Evolutionary conservation across 37 sponge, comb jelly and placozoan genomes (phyloP).

Genomic region (Ianthella basta): DNA sequence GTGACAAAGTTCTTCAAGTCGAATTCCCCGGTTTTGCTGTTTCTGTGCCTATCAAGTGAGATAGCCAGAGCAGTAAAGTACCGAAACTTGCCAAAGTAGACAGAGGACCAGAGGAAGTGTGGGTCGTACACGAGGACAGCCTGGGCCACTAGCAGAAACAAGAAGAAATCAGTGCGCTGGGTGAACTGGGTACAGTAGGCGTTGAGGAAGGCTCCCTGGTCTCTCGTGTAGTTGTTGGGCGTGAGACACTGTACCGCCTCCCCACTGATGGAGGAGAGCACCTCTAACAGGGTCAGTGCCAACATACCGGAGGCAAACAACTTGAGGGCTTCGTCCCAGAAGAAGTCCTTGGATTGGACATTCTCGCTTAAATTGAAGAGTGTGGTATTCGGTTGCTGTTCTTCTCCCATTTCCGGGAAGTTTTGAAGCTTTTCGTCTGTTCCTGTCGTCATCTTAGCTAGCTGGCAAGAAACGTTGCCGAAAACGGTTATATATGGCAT

Average conservation of each 20-base stretch:
- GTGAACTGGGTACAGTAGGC: slow-evolving; percentile 46
- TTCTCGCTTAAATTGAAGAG: too few relatives aligned
- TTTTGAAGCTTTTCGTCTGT: too few relatives aligned
- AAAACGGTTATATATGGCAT: too few relatives aligned
- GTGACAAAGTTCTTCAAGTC: slow-evolving; percentile 44
- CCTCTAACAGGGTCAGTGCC: slow-evolving; percentile 45
- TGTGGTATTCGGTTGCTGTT: too few relatives aligned
- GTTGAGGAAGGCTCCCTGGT: slow-evolving; percentile 40
- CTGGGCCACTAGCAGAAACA: slow-evolving; percentile 40
- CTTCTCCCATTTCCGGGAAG: too few relatives aligned
- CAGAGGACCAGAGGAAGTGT: slow-evolving; percentile 65
- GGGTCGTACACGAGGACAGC: slow-evolving; percentile 44
- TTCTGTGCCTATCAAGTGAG: slow-evolving; percentile 56
- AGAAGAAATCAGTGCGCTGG: slow-evolving; percentile 42
- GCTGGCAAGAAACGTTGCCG: too few relatives aligned
- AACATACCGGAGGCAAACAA: slow-evolving; percentile 37
- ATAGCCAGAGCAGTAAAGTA: slow-evolving; percentile 50
- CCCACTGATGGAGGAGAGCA: slow-evolving; percentile 50
- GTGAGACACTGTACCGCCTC: slow-evolving; percentile 42
- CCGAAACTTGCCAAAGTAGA: slow-evolving; percentile 55
- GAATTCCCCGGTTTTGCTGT: slow-evolving; percentile 40
- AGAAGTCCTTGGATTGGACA: slow-evolving; percentile 34
- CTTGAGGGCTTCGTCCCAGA: slow-evolving; percentile 53
- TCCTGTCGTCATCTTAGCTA: too few relatives aligned
- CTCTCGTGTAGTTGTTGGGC: slow-evolving; percentile 33